Conservation (phyloP, 2,113 vertebrate species). For the Callipepla californica region DNA sequence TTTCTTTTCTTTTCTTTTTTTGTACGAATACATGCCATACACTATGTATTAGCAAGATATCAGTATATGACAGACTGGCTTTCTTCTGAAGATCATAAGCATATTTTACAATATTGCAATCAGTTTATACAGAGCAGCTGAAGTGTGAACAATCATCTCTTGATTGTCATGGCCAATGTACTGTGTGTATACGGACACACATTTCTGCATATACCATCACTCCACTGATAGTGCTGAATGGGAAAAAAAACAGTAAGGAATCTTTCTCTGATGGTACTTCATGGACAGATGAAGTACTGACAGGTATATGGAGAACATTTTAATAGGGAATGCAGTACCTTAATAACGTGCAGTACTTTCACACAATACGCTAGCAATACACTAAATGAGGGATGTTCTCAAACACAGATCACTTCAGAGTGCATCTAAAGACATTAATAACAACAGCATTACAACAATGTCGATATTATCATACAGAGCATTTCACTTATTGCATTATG, state of each 20-base stretch:
- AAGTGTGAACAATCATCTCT: background rate
- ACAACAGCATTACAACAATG: background rate
- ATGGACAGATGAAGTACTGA: background rate
- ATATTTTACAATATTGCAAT: background rate
- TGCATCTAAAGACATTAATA: background rate
- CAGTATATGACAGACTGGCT: background rate
- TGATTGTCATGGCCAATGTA: background rate
- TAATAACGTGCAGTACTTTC: background rate
- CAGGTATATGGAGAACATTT: background rate
- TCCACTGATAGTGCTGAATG: background rate
- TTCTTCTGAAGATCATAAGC: background rate
- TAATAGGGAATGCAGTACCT: background rate
- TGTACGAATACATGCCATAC: background rate
- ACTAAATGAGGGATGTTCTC: background rate
- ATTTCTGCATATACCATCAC: background rate
- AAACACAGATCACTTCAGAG: background rate
- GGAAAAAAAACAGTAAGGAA: background rate
- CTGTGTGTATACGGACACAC: accelerated
- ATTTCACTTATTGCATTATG: background rate
- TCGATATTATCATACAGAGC: background rate
- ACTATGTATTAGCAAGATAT: background rate
- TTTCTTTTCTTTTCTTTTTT: background rate
- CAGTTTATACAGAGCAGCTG: background rate
- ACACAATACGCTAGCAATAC: background rate
- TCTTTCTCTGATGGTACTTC: background rate